Evolutionary conservation across 2,797 vertebrate genomes (phyloP).

Genomic region (Aphelocoma californica): DNA sequence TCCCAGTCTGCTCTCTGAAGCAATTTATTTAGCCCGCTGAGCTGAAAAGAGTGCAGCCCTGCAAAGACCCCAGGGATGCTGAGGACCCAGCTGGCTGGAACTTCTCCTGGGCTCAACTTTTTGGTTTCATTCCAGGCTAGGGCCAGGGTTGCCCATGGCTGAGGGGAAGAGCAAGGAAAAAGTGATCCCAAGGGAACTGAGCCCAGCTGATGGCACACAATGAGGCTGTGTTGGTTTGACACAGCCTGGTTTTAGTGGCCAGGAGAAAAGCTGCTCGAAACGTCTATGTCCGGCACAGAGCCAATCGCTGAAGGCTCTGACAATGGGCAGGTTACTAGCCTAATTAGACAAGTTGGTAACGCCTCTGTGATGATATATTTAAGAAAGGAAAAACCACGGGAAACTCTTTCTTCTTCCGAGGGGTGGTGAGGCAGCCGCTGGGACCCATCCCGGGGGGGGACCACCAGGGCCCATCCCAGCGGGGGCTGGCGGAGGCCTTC

Average conservation of each 20-base stretch:
- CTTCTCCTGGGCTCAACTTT: not conserved
- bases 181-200: not conserved
- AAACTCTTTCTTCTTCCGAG: not conserved
- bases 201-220: not conserved
- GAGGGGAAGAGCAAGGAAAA: not conserved
- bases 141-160: not conserved
- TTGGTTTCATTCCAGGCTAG: not conserved
- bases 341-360: not conserved
- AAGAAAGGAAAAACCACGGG: not conserved
- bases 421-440: not conserved
- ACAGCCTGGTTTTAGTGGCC: not conserved
- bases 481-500: too few species aligned
- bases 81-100: not conserved
- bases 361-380: not conserved
- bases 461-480: too few species aligned
- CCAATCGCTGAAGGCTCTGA: not conserved
- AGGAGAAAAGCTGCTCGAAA: not conserved
- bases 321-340: not conserved
- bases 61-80: not conserved
- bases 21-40: not conserved
- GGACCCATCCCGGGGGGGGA: too few species aligned
- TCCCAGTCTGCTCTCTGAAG: not conserved
- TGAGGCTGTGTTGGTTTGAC: fast-evolving
- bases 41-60: not conserved
- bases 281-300: not conserved